Evolutionary conservation across 1,140 invertebrate species (phyloP).

Genomic region (Lordiphosa mommai): DNA sequence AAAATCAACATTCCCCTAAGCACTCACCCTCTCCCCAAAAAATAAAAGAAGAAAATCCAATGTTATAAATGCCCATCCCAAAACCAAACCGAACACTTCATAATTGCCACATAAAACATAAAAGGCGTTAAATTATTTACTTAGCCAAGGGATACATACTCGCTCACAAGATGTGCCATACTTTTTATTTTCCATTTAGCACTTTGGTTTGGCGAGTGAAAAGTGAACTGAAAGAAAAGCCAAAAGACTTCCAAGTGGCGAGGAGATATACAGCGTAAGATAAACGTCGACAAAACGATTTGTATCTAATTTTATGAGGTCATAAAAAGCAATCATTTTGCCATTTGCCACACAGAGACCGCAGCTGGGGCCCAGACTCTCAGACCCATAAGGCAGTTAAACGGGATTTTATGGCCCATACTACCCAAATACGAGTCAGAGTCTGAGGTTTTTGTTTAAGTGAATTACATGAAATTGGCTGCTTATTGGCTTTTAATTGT

Average conservation of each 20-base stretch:
- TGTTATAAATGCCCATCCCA: conserved; percentile 23
- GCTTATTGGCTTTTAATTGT: conserved; percentile 73
- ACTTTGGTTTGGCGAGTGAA: neutral
- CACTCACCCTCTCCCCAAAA: neutral
- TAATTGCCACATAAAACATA: conserved; percentile 40
- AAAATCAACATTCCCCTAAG: neutral
- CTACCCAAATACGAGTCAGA: conserved; percentile 2
- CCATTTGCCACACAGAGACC: conserved; percentile 67
- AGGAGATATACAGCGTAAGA: no score
- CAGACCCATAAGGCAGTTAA: conserved; percentile 63
- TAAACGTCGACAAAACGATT: conserved; percentile 75
- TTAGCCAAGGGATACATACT: conserved; percentile 46
- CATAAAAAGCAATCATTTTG: conserved; percentile 79
- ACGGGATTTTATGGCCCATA: conserved; percentile 60
- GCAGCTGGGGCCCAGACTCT: conserved; percentile 42
- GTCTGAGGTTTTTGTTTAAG: conserved; percentile 36
- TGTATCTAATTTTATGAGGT: conserved; percentile 79
- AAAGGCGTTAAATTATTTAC: conserved; percentile 74
- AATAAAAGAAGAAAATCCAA: neutral
- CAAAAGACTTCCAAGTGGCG: conserved; percentile 12
- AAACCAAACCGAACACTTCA: conserved; percentile 33
- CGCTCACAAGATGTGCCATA: conserved; percentile 42
- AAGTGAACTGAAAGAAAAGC: conserved; percentile 11
- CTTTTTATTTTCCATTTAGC: conserved; percentile 33
- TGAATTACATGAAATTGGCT: conserved; percentile 73